These are phyloP conservation scores for Sinonovacula constricta DNA, from an alignment of 1,140 invertebrate species.

Conservation along the genomic window DNA sequence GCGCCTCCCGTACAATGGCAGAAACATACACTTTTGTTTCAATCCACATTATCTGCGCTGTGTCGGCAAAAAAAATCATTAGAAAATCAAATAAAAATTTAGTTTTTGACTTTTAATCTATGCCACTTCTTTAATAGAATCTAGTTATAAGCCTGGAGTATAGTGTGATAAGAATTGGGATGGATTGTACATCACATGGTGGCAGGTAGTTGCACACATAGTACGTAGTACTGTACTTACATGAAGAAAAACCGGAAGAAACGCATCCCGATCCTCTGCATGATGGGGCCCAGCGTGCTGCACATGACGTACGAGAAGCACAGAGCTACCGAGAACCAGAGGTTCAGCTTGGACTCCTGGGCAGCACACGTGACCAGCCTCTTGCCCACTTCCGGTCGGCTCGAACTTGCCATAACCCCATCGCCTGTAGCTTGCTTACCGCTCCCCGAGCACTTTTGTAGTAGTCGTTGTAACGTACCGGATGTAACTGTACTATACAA, in stretches of 20 bases:
- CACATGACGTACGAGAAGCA: slow-evolving; percentile 34
- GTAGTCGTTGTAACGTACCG: background rate
- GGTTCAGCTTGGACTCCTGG: slow-evolving; percentile 31
- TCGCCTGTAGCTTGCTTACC: too few relatives aligned
- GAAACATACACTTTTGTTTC: too few relatives aligned
- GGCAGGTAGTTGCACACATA: too few relatives aligned
- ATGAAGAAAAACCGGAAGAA: slow-evolving; percentile 14
- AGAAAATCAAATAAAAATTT: too few relatives aligned
- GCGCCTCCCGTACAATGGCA: too few relatives aligned
- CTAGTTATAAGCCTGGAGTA: too few relatives aligned
- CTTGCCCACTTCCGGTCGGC: background rate
- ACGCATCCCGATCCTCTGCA: slow-evolving; percentile 25
- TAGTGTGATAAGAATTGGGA: too few relatives aligned
- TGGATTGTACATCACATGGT: too few relatives aligned
- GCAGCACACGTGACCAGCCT: background rate
- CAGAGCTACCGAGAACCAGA: slow-evolving; percentile 37
- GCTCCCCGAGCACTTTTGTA: background rate
- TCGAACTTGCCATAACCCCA: background rate
- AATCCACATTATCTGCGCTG: too few relatives aligned
- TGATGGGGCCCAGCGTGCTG: slow-evolving; percentile 26
- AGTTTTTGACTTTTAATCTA: too few relatives aligned
- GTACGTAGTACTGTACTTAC: slow-evolving; percentile 22
- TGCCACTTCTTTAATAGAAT: too few relatives aligned
- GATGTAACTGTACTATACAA: background rate
- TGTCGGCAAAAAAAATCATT: too few relatives aligned